phyloP scores from a whole-genome alignment of 92 coral and sea anemone genomes.

The Anthopleura xanthogrammica region DNA sequence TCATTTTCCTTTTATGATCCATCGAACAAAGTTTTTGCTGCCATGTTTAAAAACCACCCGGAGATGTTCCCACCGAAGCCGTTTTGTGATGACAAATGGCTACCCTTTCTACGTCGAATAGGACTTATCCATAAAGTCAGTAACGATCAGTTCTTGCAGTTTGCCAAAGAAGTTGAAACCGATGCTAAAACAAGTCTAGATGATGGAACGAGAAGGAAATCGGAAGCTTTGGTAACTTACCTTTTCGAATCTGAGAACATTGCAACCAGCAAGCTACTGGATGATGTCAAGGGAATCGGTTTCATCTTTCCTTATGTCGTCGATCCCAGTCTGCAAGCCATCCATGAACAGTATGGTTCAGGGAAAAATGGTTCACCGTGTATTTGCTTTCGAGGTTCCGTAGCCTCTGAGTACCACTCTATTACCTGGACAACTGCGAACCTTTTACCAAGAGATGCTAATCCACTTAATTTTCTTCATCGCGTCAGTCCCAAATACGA shows the following conservation, averaged over 20 bases:
- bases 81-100: constrained; percentile 35
- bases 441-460: constrained; percentile 52
- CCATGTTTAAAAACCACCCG: constrained; percentile 32
- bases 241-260: constrained; percentile 28
- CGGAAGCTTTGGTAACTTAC: constrained; percentile 22
- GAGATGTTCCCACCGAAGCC: constrained; percentile 56
- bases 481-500: no score
- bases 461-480: background rate
- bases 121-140: constrained; percentile 50
- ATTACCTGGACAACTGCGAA: constrained; percentile 49
- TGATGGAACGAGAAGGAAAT: constrained; percentile 4
- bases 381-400: constrained; percentile 46
- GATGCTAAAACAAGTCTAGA: constrained; percentile 26
- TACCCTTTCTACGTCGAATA: constrained; percentile 39
- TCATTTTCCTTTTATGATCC: constrained; percentile 56
- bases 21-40: constrained; percentile 29
- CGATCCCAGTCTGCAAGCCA: background rate
- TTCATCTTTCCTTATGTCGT: constrained; percentile 43
- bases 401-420: background rate
- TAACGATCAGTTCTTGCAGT: constrained; percentile 16
- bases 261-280: constrained; percentile 16
- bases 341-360: constrained; percentile 39
- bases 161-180: constrained; percentile 47
- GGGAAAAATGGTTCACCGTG: constrained; percentile 9
- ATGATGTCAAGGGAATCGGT: constrained; percentile 24